Evolutionary conservation across 2,797 vertebrate species (phyloP).

Genomic region (Bradypodion pumilum): DNA sequence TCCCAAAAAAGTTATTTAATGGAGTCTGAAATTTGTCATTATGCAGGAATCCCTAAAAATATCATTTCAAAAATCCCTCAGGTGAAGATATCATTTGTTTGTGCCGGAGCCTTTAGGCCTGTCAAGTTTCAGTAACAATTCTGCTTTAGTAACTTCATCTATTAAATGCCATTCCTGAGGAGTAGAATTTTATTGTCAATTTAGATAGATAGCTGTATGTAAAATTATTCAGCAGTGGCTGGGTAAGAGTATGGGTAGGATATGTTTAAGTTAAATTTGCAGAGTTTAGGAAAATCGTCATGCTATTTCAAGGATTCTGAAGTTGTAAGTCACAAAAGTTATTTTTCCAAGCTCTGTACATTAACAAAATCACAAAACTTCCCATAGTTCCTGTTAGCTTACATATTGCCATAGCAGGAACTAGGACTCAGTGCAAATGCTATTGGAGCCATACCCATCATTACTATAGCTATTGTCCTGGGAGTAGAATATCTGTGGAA

Average conservation of each 20-base stretch:
- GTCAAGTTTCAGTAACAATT: neutral
- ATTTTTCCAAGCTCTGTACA: neutral
- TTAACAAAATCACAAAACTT: neutral
- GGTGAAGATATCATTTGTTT: slow-evolving; percentile 25
- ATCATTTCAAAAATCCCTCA: slow-evolving; percentile 25
- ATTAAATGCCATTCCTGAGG: neutral
- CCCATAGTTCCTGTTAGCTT: neutral
- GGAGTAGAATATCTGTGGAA: neutral
- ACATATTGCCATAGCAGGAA: neutral
- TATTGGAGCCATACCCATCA: neutral
- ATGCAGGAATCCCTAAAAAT: slow-evolving; percentile 36
- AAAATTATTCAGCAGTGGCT: neutral
- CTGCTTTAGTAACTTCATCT: slow-evolving; percentile 23
- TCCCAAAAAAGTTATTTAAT: slow-evolving; percentile 7
- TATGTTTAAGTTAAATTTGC: neutral
- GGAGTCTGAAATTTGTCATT: slow-evolving; percentile 37
- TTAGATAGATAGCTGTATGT: neutral
- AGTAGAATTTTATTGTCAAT: slow-evolving; percentile 13
- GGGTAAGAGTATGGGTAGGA: neutral
- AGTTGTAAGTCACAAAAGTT: too few relatives aligned
- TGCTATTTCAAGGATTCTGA: too few relatives aligned
- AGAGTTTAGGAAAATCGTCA: too few relatives aligned
- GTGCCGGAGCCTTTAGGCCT: neutral
- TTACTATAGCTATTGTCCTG: neutral
- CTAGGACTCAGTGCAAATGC: neutral